These are phyloP conservation scores for Cassiopea xamachana DNA, from an alignment of 30 jellyfish, hydroid and myxozoan species.

Conservation along the genomic window DNA sequence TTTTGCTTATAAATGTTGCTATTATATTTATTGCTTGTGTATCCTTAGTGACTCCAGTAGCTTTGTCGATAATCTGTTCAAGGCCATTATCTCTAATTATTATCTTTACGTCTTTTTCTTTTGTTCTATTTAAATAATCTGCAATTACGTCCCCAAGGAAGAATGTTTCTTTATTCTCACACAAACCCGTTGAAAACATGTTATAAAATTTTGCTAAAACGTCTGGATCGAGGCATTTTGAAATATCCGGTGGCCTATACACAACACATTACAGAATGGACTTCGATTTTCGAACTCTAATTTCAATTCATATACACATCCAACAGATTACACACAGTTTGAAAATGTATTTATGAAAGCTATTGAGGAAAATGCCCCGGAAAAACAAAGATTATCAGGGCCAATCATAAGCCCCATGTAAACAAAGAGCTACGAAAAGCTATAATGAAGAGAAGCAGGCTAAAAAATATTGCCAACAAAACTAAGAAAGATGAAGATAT, in stretches of 20 bases:
- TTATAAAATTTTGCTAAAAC: no score
- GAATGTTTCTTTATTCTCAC: slow-evolving; percentile 42
- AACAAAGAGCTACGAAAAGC: slow-evolving; percentile 3
- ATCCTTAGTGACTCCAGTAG: no score
- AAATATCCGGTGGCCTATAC: no score
- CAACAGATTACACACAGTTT: slow-evolving; percentile 11
- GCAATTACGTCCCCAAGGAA: no score
- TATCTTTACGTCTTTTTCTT: no score
- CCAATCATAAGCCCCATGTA: neutral
- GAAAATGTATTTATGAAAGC: slow-evolving; percentile 7
- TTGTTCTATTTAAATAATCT: no score
- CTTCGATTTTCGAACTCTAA: no score
- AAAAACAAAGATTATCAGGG: slow-evolving; percentile 1
- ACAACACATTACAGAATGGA: no score
- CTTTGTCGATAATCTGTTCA: no score
- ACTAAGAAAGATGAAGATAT: slow-evolving; percentile 14
- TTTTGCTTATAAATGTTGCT: no score
- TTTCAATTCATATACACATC: neutral
- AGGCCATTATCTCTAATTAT: slow-evolving; percentile 8
- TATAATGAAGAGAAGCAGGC: neutral
- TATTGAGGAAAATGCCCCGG: slow-evolving; percentile 45
- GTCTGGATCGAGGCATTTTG: neutral
- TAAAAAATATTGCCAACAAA: slow-evolving; percentile 18
- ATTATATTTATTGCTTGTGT: no score
- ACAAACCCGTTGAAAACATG: slow-evolving; percentile 1